These are phyloP conservation scores for Halichondria panicea DNA, from an alignment of 37 sponge, comb jelly and placozoan species.

Conservation along the genomic window DNA sequence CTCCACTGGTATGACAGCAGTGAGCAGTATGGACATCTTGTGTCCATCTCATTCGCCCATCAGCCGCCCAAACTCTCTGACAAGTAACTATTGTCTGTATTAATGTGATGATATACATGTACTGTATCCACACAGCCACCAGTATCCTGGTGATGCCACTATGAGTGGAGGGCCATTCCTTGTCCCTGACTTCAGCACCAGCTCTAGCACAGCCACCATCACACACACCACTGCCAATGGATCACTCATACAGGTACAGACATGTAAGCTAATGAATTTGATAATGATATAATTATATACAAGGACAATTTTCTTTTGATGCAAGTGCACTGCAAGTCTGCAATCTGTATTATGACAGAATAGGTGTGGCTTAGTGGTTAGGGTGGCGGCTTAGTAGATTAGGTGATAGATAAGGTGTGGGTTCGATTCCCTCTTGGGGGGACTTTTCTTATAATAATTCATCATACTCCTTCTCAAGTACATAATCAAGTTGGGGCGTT, in stretches of 20 bases:
- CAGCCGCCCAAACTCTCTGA: too few species aligned
- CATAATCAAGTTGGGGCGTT: background rate
- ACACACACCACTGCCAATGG: conserved; percentile 71
- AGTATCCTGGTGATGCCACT: conserved; percentile 73
- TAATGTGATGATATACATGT: too few species aligned
- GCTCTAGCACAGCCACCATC: conserved; percentile 48
- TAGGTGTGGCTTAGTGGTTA: too few species aligned
- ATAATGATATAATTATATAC: background rate
- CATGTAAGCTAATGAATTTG: background rate
- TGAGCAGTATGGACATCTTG: conserved; percentile 60
- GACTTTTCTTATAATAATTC: too few species aligned
- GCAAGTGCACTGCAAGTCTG: too few species aligned
- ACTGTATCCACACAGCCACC: too few species aligned
- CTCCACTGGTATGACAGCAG: conserved; percentile 83
- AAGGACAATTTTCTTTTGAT: background rate
- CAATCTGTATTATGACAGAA: too few species aligned
- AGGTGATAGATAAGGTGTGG: too few species aligned
- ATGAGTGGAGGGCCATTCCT: conserved; percentile 59
- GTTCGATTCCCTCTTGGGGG: too few species aligned
- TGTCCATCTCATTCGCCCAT: conserved; percentile 83
- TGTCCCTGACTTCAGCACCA: conserved; percentile 77
- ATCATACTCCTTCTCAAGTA: too few species aligned
- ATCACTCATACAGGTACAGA: background rate
- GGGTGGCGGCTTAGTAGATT: too few species aligned
- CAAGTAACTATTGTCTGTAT: too few species aligned